Evolutionary conservation across 2,888 invertebrate species (phyloP), one percentile per base, ranked within the genome.

Genomic region (Tetheella fluctuosa): DNA sequence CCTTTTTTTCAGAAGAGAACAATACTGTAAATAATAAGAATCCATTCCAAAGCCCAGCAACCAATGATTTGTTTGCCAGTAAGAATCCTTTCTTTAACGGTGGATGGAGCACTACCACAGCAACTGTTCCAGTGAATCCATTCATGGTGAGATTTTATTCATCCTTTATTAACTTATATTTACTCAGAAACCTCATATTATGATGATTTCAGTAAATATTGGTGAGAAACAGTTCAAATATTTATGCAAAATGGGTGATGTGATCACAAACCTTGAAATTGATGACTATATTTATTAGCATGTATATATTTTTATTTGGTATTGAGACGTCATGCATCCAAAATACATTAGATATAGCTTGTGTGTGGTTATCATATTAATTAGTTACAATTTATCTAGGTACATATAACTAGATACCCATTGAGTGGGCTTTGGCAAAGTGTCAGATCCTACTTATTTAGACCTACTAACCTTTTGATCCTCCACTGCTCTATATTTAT

Each of bases 71-170:
- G 70, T 90, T 89, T 84, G 81, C 78, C 54, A 92, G 85, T 82
- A 91, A 89, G 75, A 93, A 93, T 67, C 93, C 93, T 52, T 92
- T 92, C 74, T 90, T 85, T 63, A 91, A 90, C 81, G 90, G 91
- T 63, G 88, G 85, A 58, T 92, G 93, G 93, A 89, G 81, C 75
- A 74, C 83, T 13, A 65, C 80, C 3, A 62, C 88, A 8, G 65
- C 88, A 15, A 70, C 87, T 23, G 79, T 86, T 58, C 83, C 89
- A 63, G 84, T 91, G 52, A 93, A 93, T 65, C 93, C 93, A 52
- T 93, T 93, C 68, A 88, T 87, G 91, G 93, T 93, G 73, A 86
- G 89, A 71, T 15, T 17, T 37, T 56, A 23, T 52, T 8, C n/a
- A 30, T 56, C 30, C n/a, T 7, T 30, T 1, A 25, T 20, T 30